phyloP scores from a whole-genome alignment of 2,888 invertebrate species.

The Eupithecia vulgata region DNA sequence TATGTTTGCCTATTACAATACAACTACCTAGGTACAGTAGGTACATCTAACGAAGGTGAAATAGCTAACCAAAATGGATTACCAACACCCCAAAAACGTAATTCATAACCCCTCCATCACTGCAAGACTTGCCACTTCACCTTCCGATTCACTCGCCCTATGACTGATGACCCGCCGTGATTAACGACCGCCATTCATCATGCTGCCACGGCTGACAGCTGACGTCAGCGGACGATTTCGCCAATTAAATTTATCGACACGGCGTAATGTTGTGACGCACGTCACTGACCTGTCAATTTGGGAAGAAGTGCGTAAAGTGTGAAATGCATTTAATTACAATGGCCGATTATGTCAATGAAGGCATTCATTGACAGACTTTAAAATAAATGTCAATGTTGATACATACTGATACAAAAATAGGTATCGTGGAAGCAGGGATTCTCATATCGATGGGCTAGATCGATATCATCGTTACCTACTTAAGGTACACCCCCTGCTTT shows the following conservation, averaged over 20 bases:
- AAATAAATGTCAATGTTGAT: background rate
- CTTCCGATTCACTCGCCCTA: conserved; percentile 48
- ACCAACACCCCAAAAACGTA: conserved; percentile 15
- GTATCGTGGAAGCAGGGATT: background rate
- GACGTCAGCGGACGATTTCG: conserved; percentile 45
- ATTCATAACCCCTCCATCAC: conserved; percentile 39
- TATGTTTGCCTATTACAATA: background rate
- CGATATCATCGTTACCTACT: background rate
- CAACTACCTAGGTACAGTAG: background rate
- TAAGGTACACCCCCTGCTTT: too few relatives aligned
- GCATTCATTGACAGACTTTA: background rate
- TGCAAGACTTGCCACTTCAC: conserved; percentile 44
- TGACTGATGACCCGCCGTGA: conserved; percentile 48
- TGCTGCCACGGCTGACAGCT: conserved; percentile 51
- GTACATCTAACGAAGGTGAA: background rate
- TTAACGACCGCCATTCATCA: conserved; percentile 57
- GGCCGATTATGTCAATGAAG: background rate
- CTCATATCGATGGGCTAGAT: too few relatives aligned
- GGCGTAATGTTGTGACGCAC: conserved; percentile 33
- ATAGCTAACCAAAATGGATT: conserved; percentile 5
- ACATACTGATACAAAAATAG: background rate
- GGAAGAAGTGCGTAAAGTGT: conserved; percentile 7
- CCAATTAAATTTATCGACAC: conserved; percentile 48
- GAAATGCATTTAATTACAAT: background rate
- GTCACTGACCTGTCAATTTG: conserved; percentile 26